Evolutionary conservation across 2,888 invertebrate genomes (phyloP), one percentile per base, ranked within the genome.

Genomic region (Caenorhabditis sp.): DNA sequence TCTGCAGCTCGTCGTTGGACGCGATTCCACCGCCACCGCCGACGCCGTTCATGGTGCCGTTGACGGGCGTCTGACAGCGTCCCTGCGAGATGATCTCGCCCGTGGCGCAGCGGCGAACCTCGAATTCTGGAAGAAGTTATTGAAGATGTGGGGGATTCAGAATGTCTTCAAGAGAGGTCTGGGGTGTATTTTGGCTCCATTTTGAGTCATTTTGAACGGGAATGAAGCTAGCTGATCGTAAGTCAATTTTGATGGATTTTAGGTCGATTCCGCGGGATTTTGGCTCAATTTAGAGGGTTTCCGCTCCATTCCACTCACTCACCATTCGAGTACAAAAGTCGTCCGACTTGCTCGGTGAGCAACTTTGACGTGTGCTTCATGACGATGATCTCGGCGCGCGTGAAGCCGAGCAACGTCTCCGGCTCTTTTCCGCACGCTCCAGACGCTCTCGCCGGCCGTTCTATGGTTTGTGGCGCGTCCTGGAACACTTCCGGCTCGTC

Each of bases 51-150:
- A 28, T 41, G 7, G 49, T 51, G 35, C 81, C 81, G n/a, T 31
- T 31, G 7, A 63, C n/a, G n/a, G 63, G 22, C 0, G 51, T 56
- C 1, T 8, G 44, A 38, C 68, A 72, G 8, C 82, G 66, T 8
- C 82, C 82, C 22, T 76, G 66, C 0, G 82, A 82, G 14, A 82
- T 8, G 19, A 82, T 58, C 35, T 70, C 38, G 16, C 82, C 82
- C 12, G 54, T 74, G 0, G 82, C 47, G 26, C 73, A 73, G 8
- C 79, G 73, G 14, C 79, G 73, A 10, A 82, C 74, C 56, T 82
- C 82, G 58, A 82, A 82, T 69, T 82, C 82, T 82, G 49, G 5
- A 77, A 76, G n/a, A 41, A 31, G 54, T 8, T n/a, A n/a, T 44
- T 0, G n/a, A n/a, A n/a, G n/a, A n/a, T n/a, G n/a, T n/a, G n/a